A percentile compares a stretch with the other conserved stretches of the same genome.
Conservation (phyloP, 2,888 invertebrate genomes). For the Tridacna crocea region DNA sequence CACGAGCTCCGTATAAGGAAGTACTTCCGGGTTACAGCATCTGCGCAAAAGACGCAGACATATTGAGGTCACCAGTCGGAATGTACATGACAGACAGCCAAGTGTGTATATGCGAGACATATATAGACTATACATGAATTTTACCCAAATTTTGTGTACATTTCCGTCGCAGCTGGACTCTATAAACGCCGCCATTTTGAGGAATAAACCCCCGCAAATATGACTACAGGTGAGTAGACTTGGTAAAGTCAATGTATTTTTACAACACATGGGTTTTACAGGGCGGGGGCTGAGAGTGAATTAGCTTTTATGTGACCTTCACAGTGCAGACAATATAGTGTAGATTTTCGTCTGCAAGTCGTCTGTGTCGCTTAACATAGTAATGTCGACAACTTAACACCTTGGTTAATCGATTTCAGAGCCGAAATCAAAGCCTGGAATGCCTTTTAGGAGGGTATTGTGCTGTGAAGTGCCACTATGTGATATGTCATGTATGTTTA, state of each 20-base stretch:
- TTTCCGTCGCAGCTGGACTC: constrained; percentile 30
- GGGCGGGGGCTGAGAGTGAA: constrained; percentile 37
- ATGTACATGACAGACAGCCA: constrained; percentile 59
- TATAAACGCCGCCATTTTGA: constrained; percentile 17
- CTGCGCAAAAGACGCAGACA: constrained; percentile 51
- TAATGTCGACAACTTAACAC: too few relatives aligned
- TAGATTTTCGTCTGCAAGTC: not conserved
- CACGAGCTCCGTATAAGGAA: constrained; percentile 29
- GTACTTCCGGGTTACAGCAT: constrained; percentile 50
- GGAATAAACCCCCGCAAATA: constrained; percentile 14
- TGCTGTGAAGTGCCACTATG: not conserved
- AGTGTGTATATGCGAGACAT: constrained; percentile 62
- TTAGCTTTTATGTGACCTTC: constrained; percentile 51
- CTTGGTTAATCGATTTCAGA: too few relatives aligned
- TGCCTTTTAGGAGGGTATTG: not conserved
- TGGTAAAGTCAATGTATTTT: not conserved
- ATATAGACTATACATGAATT: constrained; percentile 65
- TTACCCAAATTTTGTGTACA: constrained; percentile 57
- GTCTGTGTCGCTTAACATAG: not conserved
- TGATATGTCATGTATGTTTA: constrained; percentile 24
- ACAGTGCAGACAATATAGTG: constrained; percentile 48
- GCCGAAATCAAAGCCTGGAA: not conserved
- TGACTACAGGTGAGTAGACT: constrained; percentile 15
- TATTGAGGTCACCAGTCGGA: constrained; percentile 46
- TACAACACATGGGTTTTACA: constrained; percentile 39